These are phyloP conservation scores for Rhinoraja longicauda DNA, from an alignment of 2,797 vertebrate species.

Conservation along the genomic window DNA sequence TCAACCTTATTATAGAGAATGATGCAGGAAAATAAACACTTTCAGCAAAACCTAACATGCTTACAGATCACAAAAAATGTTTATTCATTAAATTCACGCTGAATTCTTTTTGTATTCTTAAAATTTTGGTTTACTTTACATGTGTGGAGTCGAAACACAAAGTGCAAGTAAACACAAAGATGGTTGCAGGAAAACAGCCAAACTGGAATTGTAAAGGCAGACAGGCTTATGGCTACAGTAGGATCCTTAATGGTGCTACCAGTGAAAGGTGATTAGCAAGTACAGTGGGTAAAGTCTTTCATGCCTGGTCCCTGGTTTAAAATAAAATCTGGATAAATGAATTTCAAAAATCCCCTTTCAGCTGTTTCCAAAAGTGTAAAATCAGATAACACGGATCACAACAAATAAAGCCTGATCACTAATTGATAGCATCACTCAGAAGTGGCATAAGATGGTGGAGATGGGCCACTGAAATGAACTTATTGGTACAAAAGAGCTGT, in stretches of 20 bases:
- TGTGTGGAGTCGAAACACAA: neutral
- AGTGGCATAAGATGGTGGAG: neutral
- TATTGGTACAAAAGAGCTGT: neutral
- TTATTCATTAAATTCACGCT: neutral
- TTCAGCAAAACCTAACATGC: neutral
- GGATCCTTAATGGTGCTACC: neutral
- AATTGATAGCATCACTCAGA: neutral
- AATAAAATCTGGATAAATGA: neutral
- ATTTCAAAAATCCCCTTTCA: neutral
- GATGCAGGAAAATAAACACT: neutral
- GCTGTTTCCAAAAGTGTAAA: neutral
- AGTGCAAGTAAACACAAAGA: neutral
- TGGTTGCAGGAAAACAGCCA: neutral
- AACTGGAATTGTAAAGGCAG: neutral
- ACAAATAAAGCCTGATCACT: neutral
- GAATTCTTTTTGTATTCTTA: neutral
- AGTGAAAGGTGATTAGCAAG: neutral
- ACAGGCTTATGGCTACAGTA: neutral
- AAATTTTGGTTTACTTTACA: neutral
- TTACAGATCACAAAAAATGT: neutral
- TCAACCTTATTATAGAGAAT: neutral
- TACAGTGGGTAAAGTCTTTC: neutral
- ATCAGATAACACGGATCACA: neutral
- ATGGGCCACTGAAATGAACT: neutral
- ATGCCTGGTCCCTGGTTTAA: neutral